Percentiles rank a stretch among this genome's conserved stretches.
Conservation (phyloP, 2,888 invertebrate genomes). For the Criorhina ranunculi region DNA sequence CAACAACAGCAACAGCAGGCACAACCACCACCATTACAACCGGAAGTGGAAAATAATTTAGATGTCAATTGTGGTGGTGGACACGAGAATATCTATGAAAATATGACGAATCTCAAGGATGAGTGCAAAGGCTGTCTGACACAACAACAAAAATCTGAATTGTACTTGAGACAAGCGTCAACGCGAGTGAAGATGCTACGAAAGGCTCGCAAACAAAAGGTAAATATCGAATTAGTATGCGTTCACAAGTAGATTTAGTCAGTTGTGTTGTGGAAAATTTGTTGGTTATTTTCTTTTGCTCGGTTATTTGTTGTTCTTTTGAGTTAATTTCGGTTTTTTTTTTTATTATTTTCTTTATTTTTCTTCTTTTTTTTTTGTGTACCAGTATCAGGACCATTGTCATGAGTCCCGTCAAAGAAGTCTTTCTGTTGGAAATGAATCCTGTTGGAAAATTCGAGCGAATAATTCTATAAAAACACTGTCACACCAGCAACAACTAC, state of each 20-base stretch:
- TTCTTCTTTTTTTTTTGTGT: conserved; percentile 72
- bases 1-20: conserved; percentile 68
- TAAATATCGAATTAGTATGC: conserved; percentile 74
- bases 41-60: conserved; percentile 53
- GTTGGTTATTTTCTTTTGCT: conserved; percentile 36
- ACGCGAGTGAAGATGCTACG: conserved; percentile 83
- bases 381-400: conserved; percentile 83
- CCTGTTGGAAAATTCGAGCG: conserved; percentile 82
- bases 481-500: conserved; percentile 65
- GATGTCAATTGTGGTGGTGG: conserved; percentile 48
- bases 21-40: conserved; percentile 46
- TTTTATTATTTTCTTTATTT: conserved; percentile 63
- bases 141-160: conserved; percentile 68
- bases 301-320: conserved; percentile 49
- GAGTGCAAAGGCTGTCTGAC: conserved; percentile 71
- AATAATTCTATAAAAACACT: conserved; percentile 73
- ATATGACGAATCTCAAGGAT: conserved; percentile 82
- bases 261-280: conserved; percentile 68
- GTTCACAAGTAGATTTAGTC: not conserved
- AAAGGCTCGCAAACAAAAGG: conserved; percentile 84
- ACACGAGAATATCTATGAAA: conserved; percentile 83
- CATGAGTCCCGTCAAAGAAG: conserved; percentile 83
- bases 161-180: conserved; percentile 83
- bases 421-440: conserved; percentile 84
- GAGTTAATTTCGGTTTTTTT: conserved; percentile 63